Conservation (phyloP, 2,113 vertebrate genomes). For the Menidia beryllina region DNA sequence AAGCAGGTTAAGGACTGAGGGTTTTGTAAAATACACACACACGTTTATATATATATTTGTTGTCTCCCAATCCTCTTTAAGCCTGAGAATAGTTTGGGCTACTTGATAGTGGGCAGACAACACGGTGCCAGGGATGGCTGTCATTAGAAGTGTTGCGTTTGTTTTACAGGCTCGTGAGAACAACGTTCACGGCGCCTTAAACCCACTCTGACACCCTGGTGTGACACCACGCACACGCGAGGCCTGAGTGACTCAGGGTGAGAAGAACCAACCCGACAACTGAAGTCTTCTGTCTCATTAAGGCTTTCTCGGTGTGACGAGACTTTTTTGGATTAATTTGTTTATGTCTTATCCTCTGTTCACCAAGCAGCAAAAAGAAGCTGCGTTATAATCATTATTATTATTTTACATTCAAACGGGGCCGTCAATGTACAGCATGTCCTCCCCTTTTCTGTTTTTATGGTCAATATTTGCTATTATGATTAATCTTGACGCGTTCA, state of each 20-base stretch:
- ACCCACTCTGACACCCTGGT: slow-evolving; percentile 67
- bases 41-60: no score
- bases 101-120: slow-evolving; percentile 27
- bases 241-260: slow-evolving; percentile 36
- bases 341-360: no score
- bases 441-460: no score
- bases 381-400: no score
- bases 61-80: no score
- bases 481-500: no score
- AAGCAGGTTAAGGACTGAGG: slow-evolving; percentile 52
- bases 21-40: no score
- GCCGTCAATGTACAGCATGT: no score
- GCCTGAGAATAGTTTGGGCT: slow-evolving; percentile 19
- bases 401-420: no score
- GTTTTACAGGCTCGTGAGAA: slow-evolving; percentile 76
- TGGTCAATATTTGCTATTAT: no score
- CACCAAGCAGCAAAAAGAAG: neutral
- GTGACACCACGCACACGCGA: slow-evolving; percentile 56
- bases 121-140: slow-evolving; percentile 49
- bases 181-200: slow-evolving; percentile 71
- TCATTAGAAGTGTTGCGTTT: slow-evolving; percentile 75
- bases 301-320: neutral
- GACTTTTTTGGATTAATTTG: neutral
- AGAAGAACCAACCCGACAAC: slow-evolving; percentile 1
- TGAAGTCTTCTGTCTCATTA: neutral